These are phyloP conservation scores for Sturnira hondurensis DNA, from an alignment of 2,113 vertebrate genomes.

Conservation along the genomic window DNA sequence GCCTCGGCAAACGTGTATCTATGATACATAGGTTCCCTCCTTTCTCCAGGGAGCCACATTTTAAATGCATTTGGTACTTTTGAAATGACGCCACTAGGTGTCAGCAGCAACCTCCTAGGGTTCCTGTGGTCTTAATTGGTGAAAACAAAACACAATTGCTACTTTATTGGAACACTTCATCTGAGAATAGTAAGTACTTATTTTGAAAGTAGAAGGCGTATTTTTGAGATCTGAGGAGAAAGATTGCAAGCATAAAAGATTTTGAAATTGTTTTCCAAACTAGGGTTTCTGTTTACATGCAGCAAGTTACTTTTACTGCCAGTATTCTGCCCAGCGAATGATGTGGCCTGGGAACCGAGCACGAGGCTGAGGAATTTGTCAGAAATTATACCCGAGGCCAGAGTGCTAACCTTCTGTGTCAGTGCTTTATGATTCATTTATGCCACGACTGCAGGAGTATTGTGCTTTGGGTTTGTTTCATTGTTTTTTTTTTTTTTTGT, in stretches of 20 bases:
- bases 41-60: neutral
- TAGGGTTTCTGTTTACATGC: neutral
- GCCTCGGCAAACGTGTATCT: neutral
- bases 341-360: neutral
- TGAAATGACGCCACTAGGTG: constrained; percentile 78
- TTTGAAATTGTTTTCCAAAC: neutral
- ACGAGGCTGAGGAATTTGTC: neutral
- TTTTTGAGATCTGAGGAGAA: neutral
- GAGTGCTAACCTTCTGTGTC: neutral
- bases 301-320: neutral
- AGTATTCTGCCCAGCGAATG: neutral
- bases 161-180: constrained; percentile 14
- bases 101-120: constrained; percentile 79
- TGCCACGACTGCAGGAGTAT: neutral
- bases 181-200: neutral
- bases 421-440: neutral
- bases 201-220: neutral
- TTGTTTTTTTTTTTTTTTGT: neutral
- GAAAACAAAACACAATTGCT: constrained; percentile 36
- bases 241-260: neutral
- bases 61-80: constrained; percentile 27
- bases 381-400: neutral
- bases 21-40: neutral
- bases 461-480: neutral
- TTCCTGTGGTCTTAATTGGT: constrained; percentile 26